Percentiles rank a stretch among this genome's conserved stretches.
phyloP scores from a whole-genome alignment of 2,888 invertebrate genomes.

The Scaptomyza flava region DNA sequence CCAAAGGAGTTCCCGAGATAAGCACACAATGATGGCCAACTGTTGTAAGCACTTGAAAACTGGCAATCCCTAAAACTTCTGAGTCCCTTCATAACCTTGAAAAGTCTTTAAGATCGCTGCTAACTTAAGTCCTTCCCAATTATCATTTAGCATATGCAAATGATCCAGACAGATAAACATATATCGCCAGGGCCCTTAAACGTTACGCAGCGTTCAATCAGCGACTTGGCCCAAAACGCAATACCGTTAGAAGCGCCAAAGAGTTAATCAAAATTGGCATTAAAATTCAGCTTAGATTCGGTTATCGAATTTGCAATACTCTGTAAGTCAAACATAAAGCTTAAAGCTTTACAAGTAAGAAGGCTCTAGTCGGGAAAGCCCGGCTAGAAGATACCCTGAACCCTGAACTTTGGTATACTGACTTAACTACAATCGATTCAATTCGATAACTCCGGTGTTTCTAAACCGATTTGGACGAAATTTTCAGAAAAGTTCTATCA shows the following conservation, averaged over 20 bases:
- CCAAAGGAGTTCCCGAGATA: not conserved
- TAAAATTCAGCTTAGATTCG: not conserved
- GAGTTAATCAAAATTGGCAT: conserved; percentile 22
- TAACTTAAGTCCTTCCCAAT: conserved; percentile 31
- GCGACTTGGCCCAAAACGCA: conserved; percentile 44
- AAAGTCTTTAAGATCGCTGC: conserved; percentile 7
- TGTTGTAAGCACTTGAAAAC: conserved; percentile 3
- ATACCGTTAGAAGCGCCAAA: conserved; percentile 68
- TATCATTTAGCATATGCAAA: conserved; percentile 66
- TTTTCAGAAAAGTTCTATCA: too few species aligned
- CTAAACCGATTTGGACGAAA: too few species aligned
- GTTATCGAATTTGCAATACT: not conserved
- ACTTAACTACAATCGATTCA: too few species aligned
- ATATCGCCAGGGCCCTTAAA: conserved; percentile 43
- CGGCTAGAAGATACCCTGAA: too few species aligned
- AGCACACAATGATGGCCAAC: conserved; percentile 19
- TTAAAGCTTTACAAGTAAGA: too few species aligned
- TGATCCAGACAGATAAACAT: conserved; percentile 74
- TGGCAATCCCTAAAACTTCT: not conserved
- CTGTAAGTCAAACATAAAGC: conserved; percentile 8
- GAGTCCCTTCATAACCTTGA: conserved; percentile 60
- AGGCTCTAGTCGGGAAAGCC: too few species aligned
- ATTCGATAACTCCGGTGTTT: too few species aligned
- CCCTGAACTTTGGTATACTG: too few species aligned
- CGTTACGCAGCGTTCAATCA: conserved; percentile 36